These are phyloP conservation scores for Cyprinus carpio DNA, from an alignment of 2,113 vertebrate genomes.

Conservation along the genomic window DNA sequence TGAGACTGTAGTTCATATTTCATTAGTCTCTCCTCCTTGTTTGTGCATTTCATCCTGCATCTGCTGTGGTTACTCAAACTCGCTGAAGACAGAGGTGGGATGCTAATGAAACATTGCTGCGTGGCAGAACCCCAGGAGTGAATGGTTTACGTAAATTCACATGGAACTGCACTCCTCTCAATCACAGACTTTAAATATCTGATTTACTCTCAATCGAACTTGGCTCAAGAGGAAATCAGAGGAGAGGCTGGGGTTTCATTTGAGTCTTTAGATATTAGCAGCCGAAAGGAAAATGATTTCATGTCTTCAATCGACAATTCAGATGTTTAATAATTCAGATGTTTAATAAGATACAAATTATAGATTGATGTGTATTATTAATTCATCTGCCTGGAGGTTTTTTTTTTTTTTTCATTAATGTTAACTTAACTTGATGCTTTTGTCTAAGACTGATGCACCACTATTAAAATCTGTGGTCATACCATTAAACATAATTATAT, in stretches of 20 bases:
- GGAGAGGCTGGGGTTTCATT: not conserved
- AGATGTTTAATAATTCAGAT: slow-evolving; percentile 26
- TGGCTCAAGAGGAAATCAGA: slow-evolving; percentile 17
- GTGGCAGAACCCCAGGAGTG: not conserved
- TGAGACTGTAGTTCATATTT: not conserved
- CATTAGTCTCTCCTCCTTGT: not conserved
- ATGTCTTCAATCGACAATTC: slow-evolving; percentile 11
- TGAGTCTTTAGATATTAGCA: not conserved
- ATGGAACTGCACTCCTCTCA: slow-evolving; percentile 27
- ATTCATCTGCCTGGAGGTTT: not conserved
- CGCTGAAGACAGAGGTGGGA: not conserved
- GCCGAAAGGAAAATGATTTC: slow-evolving; percentile 8
- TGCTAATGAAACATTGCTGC: not conserved
- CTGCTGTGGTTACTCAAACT: not conserved
- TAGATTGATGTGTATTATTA: not conserved
- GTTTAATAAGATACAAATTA: slow-evolving; percentile 20
- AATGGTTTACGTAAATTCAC: slow-evolving; percentile 15
- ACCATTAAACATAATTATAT: not conserved
- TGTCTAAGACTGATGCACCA: not conserved
- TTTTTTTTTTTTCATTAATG: not conserved
- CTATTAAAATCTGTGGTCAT: not conserved
- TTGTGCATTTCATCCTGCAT: slow-evolving; percentile 20
- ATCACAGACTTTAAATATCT: slow-evolving; percentile 46
- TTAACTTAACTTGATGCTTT: not conserved
- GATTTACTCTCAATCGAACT: slow-evolving; percentile 41